Evolutionary conservation across 2,113 vertebrate species (phyloP).

Genomic region (Poeciliopsis retropinna): DNA sequence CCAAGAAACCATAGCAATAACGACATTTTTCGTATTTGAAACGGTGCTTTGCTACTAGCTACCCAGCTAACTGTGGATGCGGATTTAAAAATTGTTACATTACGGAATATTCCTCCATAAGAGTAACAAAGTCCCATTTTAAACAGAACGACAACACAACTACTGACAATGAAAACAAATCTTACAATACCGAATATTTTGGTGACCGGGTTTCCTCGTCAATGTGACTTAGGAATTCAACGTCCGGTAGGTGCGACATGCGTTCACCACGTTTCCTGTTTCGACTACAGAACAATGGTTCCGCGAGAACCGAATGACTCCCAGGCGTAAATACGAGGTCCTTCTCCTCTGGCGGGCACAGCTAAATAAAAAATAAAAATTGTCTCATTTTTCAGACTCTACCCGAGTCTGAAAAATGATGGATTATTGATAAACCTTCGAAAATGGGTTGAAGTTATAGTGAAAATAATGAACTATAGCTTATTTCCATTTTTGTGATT

Average conservation of each 20-base stretch:
- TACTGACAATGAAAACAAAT: no score
- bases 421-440: no score
- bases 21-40: not conserved
- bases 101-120: not conserved
- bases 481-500: no score
- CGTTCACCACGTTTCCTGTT: constrained; percentile 29
- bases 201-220: constrained; percentile 30
- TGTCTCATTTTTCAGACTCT: no score
- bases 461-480: no score
- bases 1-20: no score
- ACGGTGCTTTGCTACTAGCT: not conserved
- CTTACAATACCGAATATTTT: constrained; percentile 1
- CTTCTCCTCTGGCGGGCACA: no score
- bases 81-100: not conserved
- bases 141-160: accelerated
- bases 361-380: no score
- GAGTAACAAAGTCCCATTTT: accelerated
- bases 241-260: constrained; percentile 43
- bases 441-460: no score
- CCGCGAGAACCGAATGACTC: constrained; percentile 3
- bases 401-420: no score
- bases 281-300: constrained; percentile 33
- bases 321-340: no score
- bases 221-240: constrained; percentile 72
- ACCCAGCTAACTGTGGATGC: constrained; percentile 3